A percentile compares a stretch with the other conserved stretches of the same genome.
Conservation (phyloP, 1,140 invertebrate species). For the Drosophila elegans region DNA sequence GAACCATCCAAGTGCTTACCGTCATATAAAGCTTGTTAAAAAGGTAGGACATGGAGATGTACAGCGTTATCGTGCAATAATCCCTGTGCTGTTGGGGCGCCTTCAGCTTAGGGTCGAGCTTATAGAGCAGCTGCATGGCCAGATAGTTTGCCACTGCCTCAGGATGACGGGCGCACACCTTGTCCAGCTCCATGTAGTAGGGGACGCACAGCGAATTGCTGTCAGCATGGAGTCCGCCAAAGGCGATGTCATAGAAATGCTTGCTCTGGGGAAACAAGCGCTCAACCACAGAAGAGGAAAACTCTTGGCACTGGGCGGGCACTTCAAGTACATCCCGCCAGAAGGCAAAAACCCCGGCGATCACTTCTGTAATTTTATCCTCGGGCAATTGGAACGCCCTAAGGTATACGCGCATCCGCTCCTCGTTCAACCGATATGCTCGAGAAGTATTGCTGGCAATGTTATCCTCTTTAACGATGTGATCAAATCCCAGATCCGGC, state of each 20-base stretch:
- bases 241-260: constrained; percentile 66
- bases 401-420: constrained; percentile 63
- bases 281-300: neutral
- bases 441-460: constrained; percentile 58
- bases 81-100: constrained; percentile 79
- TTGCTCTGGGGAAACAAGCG: constrained; percentile 32
- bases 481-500: constrained; percentile 72
- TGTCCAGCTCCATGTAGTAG: constrained; percentile 53
- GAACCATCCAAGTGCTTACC: neutral
- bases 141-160: constrained; percentile 71
- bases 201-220: constrained; percentile 33
- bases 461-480: constrained; percentile 57
- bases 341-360: constrained; percentile 61
- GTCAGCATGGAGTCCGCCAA: constrained; percentile 29
- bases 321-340: constrained; percentile 56
- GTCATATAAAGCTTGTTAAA: constrained; percentile 59
- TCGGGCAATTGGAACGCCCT: constrained; percentile 39
- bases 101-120: constrained; percentile 64
- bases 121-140: constrained; percentile 69
- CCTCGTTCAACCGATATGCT: constrained; percentile 54
- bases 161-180: constrained; percentile 54
- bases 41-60: constrained; percentile 31
- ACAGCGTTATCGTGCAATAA: constrained; percentile 34
- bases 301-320: constrained; percentile 9
- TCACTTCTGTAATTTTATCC: constrained; percentile 30